These are phyloP conservation scores for Perca schrenkii DNA, from an alignment of 2,113 vertebrate species.

Conservation along the genomic window DNA sequence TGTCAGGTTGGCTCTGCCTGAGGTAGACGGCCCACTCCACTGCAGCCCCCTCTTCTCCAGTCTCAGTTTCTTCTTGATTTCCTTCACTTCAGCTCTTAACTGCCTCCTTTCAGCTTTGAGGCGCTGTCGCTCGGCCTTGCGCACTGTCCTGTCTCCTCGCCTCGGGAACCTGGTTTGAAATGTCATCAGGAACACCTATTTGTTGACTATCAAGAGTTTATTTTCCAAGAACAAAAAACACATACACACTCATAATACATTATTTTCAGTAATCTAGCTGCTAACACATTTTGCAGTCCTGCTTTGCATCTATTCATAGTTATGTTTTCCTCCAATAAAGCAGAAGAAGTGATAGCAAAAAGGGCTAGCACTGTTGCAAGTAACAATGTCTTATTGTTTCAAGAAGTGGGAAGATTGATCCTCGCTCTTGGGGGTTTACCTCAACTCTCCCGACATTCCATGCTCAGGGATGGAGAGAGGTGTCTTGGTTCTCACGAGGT, in stretches of 20 bases:
- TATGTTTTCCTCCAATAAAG: constrained; percentile 39
- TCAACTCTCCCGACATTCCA: constrained; percentile 84
- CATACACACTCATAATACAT: constrained; percentile 42
- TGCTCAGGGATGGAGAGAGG: constrained; percentile 88
- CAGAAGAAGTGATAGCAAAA: constrained; percentile 37
- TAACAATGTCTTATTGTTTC: constrained; percentile 24
- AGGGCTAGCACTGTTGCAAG: constrained; percentile 15
- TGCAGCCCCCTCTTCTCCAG: constrained; percentile 94
- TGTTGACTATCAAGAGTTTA: constrained; percentile 74
- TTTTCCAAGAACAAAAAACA: constrained; percentile 60
- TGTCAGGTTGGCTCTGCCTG: constrained; percentile 84
- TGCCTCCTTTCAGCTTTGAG: constrained; percentile 96
- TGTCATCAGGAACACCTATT: constrained; percentile 76
- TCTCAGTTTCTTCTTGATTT: constrained; percentile 97
- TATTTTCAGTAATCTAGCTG: constrained; percentile 47
- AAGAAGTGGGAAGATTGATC: constrained; percentile 42
- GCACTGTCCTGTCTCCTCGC: constrained; percentile 94
- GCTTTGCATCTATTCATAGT: constrained; percentile 37
- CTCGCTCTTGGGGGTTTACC: constrained; percentile 73
- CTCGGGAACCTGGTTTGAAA: constrained; percentile 90
- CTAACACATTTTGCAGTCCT: constrained; percentile 33
- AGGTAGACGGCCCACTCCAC: constrained; percentile 91
- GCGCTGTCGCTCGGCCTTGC: constrained; percentile 96
- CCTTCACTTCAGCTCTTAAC: constrained; percentile 95
- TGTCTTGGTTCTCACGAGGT: constrained; percentile 91